Evolutionary conservation across 1,140 invertebrate genomes (phyloP).

Genomic region (Tyrophagus putrescentiae): DNA sequence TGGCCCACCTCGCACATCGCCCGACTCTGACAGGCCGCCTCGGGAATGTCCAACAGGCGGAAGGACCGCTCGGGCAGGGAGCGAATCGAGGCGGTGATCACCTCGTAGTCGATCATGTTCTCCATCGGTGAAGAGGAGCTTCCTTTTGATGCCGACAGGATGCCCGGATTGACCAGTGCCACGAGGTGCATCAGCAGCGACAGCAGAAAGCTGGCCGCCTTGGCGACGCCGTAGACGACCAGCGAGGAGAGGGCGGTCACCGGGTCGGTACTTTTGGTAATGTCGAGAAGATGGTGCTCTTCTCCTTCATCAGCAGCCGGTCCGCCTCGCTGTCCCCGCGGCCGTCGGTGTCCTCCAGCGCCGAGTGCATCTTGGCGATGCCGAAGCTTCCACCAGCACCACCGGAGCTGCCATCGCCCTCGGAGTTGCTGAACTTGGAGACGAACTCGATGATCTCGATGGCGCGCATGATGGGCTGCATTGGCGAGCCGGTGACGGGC

Average conservation of each 20-base stretch:
- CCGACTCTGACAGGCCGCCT: constrained; percentile 1
- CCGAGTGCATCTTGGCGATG: neutral
- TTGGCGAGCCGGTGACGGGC: neutral
- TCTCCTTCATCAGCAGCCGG: too few relatives aligned
- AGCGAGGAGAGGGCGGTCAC: neutral
- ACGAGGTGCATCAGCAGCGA: neutral
- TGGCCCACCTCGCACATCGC: constrained; percentile 17
- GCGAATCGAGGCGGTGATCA: neutral
- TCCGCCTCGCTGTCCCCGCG: too few relatives aligned
- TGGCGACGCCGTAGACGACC: neutral
- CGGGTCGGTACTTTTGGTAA: too few relatives aligned
- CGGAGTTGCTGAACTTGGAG: neutral
- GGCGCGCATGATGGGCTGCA: neutral
- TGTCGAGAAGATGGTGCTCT: too few relatives aligned
- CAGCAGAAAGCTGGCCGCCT: neutral
- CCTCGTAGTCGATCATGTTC: constrained; percentile 8
- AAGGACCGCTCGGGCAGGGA: constrained; percentile 8
- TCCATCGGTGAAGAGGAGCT: neutral
- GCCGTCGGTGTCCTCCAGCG: neutral
- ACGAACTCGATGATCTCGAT: constrained; percentile 11
- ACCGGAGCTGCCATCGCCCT: neutral
- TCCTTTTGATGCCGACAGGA: neutral
- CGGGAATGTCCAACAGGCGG: neutral
- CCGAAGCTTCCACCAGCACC: too few relatives aligned
- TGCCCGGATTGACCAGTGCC: neutral